Conservation (phyloP, 2,113 vertebrate genomes). For the Epinephelus cyanopodus region DNA sequence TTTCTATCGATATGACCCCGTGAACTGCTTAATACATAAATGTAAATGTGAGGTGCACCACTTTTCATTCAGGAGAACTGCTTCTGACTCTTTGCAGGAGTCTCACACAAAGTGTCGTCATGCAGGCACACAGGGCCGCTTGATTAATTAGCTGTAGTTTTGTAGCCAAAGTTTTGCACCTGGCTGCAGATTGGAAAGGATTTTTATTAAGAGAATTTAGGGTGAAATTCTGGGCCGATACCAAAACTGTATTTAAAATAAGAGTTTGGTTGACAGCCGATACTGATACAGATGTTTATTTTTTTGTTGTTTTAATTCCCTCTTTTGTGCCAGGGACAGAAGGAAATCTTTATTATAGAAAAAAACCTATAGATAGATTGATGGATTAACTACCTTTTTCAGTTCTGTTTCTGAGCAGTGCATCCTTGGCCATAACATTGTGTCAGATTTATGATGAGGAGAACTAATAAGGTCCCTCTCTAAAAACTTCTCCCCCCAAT, state of each 20-base stretch:
- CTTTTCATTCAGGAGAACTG: background rate
- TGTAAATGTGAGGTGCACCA: background rate
- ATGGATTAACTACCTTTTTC: no score
- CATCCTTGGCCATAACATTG: background rate
- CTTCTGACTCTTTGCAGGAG: background rate
- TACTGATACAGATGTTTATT: no score
- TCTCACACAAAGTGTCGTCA: background rate
- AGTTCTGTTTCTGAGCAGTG: background rate
- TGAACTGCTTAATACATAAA: background rate
- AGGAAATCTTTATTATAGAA: no score
- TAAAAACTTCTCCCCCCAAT: background rate
- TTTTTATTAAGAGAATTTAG: background rate
- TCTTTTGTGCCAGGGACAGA: no score
- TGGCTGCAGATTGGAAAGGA: background rate
- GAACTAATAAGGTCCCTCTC: background rate
- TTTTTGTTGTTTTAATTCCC: no score
- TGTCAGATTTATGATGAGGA: background rate
- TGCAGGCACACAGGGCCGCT: background rate
- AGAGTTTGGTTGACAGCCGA: no score
- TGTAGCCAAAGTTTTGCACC: constrained; percentile 4
- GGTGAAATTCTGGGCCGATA: no score
- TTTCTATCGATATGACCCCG: background rate
- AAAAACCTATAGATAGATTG: no score
- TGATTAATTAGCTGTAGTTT: constrained; percentile 28
- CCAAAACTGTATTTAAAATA: no score